phyloP scores from a whole-genome alignment of 2,888 invertebrate species.

The Scrobipalpa costella region DNA sequence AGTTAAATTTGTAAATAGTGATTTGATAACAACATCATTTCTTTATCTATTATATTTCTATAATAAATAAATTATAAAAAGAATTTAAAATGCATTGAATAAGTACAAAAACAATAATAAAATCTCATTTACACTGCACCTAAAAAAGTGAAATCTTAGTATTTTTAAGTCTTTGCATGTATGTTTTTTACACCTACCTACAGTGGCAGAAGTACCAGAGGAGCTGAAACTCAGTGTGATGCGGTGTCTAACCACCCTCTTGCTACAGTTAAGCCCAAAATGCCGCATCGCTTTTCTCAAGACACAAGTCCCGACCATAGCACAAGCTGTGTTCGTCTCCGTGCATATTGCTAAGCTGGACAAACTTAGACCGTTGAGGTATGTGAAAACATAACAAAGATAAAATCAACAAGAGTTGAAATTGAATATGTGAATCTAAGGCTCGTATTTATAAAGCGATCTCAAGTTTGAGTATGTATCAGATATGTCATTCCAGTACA shows the following conservation, averaged over 20 bases:
- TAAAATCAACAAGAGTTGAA: not conserved
- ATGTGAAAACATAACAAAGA: not conserved
- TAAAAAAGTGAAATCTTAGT: too few relatives aligned
- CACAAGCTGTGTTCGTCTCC: slow-evolving; percentile 84
- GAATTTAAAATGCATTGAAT: too few relatives aligned
- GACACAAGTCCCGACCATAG: slow-evolving; percentile 79
- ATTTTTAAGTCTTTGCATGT: not conserved
- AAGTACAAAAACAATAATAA: too few relatives aligned
- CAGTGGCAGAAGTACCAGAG: slow-evolving; percentile 82
- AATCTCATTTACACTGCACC: too few relatives aligned
- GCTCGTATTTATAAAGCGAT: too few relatives aligned
- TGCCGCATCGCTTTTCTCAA: slow-evolving; percentile 81
- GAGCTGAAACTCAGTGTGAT: slow-evolving; percentile 83
- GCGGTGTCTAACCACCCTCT: slow-evolving; percentile 74
- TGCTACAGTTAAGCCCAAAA: slow-evolving; percentile 71
- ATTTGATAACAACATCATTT: too few relatives aligned
- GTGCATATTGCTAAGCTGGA: slow-evolving; percentile 85
- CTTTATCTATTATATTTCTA: too few relatives aligned
- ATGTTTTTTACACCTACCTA: not conserved
- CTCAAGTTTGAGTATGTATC: too few relatives aligned
- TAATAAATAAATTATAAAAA: too few relatives aligned
- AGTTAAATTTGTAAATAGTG: too few relatives aligned
- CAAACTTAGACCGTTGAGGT: slow-evolving; percentile 84
- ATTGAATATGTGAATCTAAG: too few relatives aligned
- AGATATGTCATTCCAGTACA: too few relatives aligned